These are phyloP conservation scores for Phyllotreta cruciferae DNA, from an alignment of 2,888 invertebrate genomes.

Conservation along the genomic window DNA sequence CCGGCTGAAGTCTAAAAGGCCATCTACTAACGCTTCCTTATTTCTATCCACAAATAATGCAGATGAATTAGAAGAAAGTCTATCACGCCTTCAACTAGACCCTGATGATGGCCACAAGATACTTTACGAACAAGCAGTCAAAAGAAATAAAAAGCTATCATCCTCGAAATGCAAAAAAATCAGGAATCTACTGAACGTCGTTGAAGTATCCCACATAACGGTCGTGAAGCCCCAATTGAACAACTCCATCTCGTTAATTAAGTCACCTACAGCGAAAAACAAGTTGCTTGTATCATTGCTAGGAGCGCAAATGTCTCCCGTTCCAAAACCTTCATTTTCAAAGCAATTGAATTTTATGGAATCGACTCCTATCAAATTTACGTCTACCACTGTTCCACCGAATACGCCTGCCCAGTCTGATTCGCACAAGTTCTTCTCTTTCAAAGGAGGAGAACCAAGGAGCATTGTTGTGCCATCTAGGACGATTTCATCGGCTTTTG, in stretches of 20 bases:
- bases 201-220: conserved; percentile 64
- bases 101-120: conserved; percentile 58
- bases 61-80: conserved; percentile 54
- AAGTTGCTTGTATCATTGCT: conserved; percentile 40
- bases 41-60: conserved; percentile 58
- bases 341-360: conserved; percentile 47
- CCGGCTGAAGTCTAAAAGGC: conserved; percentile 56
- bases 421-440: conserved; percentile 27
- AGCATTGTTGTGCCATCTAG: neutral
- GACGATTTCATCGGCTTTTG: conserved; percentile 34
- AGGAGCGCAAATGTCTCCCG: conserved; percentile 42
- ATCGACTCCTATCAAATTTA: conserved; percentile 45
- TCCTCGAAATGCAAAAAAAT: conserved; percentile 64
- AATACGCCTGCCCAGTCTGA: conserved; percentile 33
- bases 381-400: conserved; percentile 30
- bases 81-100: conserved; percentile 65
- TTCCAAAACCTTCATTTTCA: conserved; percentile 35
- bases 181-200: conserved; percentile 62
- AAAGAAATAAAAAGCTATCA: conserved; percentile 57
- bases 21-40: conserved; percentile 59
- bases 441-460: conserved; percentile 30
- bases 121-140: conserved; percentile 55
- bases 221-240: conserved; percentile 61
- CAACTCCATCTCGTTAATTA: conserved; percentile 46
- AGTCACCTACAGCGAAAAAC: conserved; percentile 42